These are phyloP conservation scores for Diorhabda elongata DNA, from an alignment of 1,140 invertebrate species.

Conservation along the genomic window DNA sequence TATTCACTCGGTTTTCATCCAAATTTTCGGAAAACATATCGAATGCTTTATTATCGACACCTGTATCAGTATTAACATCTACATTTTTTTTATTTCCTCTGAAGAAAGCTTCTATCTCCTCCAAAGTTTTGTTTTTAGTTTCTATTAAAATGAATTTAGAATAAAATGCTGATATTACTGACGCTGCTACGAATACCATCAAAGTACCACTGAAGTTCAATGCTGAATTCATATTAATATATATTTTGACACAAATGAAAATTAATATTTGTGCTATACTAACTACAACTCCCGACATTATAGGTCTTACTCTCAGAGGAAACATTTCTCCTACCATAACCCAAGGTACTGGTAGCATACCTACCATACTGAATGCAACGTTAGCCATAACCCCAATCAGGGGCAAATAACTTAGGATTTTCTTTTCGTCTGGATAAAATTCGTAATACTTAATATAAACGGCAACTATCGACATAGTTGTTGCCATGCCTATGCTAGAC, in stretches of 20 bases:
- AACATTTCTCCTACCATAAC: conserved; percentile 73
- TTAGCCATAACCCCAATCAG: conserved; percentile 62
- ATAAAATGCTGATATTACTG: conserved; percentile 62
- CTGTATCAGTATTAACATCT: not conserved
- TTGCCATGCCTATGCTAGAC: conserved; percentile 60
- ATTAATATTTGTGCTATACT: conserved; percentile 68
- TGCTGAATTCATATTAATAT: conserved; percentile 56
- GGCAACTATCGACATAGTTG: conserved; percentile 57
- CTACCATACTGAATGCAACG: conserved; percentile 69
- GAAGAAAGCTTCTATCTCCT: conserved; percentile 69
- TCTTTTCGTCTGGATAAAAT: conserved; percentile 42
- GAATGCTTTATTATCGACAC: conserved; percentile 31
- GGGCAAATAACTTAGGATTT: conserved; percentile 55
- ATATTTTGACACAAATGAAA: conserved; percentile 66
- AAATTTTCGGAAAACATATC: conserved; percentile 25
- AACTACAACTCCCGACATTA: conserved; percentile 64
- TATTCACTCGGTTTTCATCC: not conserved
- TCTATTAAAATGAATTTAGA: conserved; percentile 71
- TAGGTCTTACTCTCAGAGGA: conserved; percentile 61
- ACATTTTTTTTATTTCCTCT: conserved; percentile 44
- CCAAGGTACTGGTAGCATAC: conserved; percentile 69
- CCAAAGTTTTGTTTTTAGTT: conserved; percentile 73
- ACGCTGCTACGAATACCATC: conserved; percentile 70
- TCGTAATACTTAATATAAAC: conserved; percentile 50
- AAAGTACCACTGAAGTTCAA: conserved; percentile 66